Evolutionary conservation across 2,888 invertebrate genomes (phyloP).

Genomic region (Autographa pulchrina): DNA sequence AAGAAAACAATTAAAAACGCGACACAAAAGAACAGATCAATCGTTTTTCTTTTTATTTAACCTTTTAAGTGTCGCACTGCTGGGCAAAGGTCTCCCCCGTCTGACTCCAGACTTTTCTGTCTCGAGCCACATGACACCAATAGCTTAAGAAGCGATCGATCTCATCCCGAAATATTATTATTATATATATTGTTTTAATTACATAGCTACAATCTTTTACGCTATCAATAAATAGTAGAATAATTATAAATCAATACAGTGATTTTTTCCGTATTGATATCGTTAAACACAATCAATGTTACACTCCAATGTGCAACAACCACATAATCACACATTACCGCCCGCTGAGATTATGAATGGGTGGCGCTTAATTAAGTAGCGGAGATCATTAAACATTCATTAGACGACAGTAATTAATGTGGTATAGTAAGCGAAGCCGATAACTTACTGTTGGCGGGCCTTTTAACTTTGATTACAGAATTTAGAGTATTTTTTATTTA

Average conservation of each 20-base stretch:
- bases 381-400: slow-evolving; percentile 51
- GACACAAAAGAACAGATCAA: too few species aligned
- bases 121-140: too few species aligned
- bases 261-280: neutral
- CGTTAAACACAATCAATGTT: neutral
- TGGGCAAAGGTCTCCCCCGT: too few species aligned
- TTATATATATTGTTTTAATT: too few species aligned
- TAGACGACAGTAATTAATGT: slow-evolving; percentile 40
- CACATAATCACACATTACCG: slow-evolving; percentile 46
- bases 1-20: too few species aligned
- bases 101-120: too few species aligned
- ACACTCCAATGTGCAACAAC: slow-evolving; percentile 29
- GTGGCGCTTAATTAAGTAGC: slow-evolving; percentile 46
- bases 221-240: too few species aligned
- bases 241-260: neutral
- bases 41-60: too few species aligned
- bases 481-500: neutral
- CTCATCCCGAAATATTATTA: too few species aligned
- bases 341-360: slow-evolving; percentile 50
- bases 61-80: too few species aligned
- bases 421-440: slow-evolving; percentile 9
- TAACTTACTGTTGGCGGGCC: slow-evolving; percentile 24
- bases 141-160: too few species aligned
- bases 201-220: too few species aligned
- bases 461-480: slow-evolving; percentile 31